Conservation (phyloP, 2,113 vertebrate species). For the Erinaceus europaeus region DNA sequence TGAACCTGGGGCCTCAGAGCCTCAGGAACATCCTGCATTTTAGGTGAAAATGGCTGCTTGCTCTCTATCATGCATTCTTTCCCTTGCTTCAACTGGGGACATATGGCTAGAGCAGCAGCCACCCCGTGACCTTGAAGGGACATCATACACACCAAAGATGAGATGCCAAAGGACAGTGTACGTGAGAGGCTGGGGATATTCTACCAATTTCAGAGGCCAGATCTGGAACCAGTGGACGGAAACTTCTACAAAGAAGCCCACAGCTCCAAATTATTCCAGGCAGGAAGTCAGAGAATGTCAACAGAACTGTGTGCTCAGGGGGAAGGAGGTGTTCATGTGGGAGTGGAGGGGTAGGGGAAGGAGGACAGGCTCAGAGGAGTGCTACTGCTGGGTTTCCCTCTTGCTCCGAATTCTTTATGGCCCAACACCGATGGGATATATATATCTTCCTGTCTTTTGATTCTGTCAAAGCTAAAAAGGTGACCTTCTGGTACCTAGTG, state of each 20-base stretch:
- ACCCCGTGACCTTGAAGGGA: not conserved
- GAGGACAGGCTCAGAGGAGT: too few relatives aligned
- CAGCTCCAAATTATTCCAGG: not conserved
- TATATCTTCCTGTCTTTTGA: not conserved
- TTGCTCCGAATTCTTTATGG: too few relatives aligned
- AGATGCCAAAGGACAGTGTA: too few relatives aligned
- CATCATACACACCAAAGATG: not conserved
- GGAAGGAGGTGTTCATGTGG: too few relatives aligned
- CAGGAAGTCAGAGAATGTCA: not conserved
- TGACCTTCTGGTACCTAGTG: fast-evolving
- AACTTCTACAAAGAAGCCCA: not conserved
- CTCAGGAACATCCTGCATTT: too few relatives aligned
- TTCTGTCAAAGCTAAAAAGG: not conserved
- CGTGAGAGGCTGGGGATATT: not conserved
- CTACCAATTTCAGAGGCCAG: not conserved
- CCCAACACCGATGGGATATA: too few relatives aligned
- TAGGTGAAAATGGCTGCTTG: fast-evolving
- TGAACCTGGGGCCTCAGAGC: too few relatives aligned
- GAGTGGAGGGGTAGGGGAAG: too few relatives aligned
- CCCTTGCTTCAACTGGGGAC: not conserved
- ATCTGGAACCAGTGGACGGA: not conserved
- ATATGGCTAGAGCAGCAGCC: not conserved
- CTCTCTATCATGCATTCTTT: not conserved
- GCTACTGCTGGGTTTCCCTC: too few relatives aligned
- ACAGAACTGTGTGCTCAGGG: not conserved